phyloP scores from a whole-genome alignment of 23 tunicate species.

The Phallusia fumigata region DNA sequence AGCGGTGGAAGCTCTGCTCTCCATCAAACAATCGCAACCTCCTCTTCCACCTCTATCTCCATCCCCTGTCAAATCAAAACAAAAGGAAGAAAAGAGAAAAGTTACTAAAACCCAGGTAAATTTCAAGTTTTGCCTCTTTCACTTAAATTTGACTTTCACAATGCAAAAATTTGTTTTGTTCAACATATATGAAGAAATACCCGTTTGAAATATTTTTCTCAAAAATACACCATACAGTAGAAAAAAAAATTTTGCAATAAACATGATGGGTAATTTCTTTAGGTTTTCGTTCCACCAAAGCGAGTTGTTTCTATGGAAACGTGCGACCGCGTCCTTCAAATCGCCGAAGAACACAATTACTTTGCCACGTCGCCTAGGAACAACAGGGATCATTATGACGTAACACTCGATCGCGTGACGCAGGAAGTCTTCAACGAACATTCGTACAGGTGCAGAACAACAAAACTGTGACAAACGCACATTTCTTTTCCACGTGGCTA shows the following conservation, averaged over 20 bases:
- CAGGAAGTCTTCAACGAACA: background rate
- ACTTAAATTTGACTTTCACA: too few species aligned
- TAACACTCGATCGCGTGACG: background rate
- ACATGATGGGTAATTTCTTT: background rate
- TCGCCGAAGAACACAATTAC: slow-evolving; percentile 90
- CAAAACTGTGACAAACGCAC: too few species aligned
- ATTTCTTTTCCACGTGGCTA: too few species aligned
- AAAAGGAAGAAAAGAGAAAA: background rate
- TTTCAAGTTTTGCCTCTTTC: too few species aligned
- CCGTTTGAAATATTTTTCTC: too few species aligned
- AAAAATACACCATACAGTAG: too few species aligned
- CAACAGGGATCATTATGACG: slow-evolving; percentile 18
- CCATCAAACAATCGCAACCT: slow-evolving; percentile 60
- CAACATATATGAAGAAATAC: too few species aligned
- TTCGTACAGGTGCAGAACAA: background rate
- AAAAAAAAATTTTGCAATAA: too few species aligned
- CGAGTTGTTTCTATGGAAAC: slow-evolving; percentile 20
- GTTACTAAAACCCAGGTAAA: background rate
- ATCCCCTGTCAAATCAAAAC: background rate
- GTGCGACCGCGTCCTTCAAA: slow-evolving; percentile 27
- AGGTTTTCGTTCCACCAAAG: background rate
- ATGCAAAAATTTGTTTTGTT: too few species aligned
- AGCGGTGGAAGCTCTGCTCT: slow-evolving; percentile 78
- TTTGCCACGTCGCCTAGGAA: slow-evolving; percentile 44
- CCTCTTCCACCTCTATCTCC: slow-evolving; percentile 62